Evolutionary conservation across 2,888 invertebrate genomes (phyloP).

Genomic region (Taphrorychus bicolor): DNA sequence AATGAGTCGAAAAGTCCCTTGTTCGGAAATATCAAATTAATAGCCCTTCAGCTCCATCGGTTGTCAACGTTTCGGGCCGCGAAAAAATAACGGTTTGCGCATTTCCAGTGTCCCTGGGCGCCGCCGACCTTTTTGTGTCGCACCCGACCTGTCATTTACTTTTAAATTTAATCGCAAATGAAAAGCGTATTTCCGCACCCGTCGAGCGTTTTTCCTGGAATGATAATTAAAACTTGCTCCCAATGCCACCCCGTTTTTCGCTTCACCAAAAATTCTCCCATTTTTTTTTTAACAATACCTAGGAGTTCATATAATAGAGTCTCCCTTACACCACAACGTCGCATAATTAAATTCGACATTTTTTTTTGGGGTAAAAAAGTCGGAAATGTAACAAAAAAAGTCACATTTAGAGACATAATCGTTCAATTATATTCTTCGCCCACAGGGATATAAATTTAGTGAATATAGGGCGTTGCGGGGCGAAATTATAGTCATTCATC

Average conservation of each 20-base stretch:
- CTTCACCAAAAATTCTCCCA: too few species aligned
- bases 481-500: constrained; percentile 44
- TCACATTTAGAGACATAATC: constrained; percentile 42
- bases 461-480: constrained; percentile 36
- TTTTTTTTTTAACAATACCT: too few species aligned
- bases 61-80: constrained; percentile 5
- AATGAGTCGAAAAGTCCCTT: constrained; percentile 6
- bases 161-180: constrained; percentile 57
- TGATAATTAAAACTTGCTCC: constrained; percentile 23
- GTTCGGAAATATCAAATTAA: constrained; percentile 19
- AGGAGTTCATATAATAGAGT: too few species aligned
- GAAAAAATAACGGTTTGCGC: constrained; percentile 17
- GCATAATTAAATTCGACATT: neutral
- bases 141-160: constrained; percentile 42
- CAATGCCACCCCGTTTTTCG: neutral
- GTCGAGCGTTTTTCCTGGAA: constrained; percentile 9
- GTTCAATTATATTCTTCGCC: constrained; percentile 45
- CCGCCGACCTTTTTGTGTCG: constrained; percentile 18
- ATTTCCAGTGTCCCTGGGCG: constrained; percentile 14
- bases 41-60: constrained; percentile 21
- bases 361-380: constrained; percentile 14
- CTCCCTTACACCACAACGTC: too few species aligned
- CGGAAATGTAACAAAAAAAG: constrained; percentile 11
- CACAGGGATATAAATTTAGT: constrained; percentile 44
- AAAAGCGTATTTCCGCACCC: constrained; percentile 55